Evolutionary conservation across 2,888 invertebrate genomes (phyloP), one percentile per base, ranked within the genome.

Genomic region (Nematopogon swammerdamellus): DNA sequence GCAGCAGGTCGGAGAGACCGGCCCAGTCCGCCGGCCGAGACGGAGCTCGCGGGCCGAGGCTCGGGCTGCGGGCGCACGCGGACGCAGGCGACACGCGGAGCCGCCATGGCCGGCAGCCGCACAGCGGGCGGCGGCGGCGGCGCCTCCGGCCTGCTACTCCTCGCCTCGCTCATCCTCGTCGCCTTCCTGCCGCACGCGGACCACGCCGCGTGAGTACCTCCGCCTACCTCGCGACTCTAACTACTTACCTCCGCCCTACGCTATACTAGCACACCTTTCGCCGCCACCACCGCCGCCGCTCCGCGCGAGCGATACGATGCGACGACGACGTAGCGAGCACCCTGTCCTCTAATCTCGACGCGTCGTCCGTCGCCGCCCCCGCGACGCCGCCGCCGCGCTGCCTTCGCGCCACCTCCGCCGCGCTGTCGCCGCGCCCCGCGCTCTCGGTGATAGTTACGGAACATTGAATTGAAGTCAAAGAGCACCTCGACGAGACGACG

Each of bases 21-120:
- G 64, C 65, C 58, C 67, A 70, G 73, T 74, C 64, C 64, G 67
- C 71, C 73, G 71, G 65, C 66, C 61, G 72, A 65, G 71, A 71
- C 70, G 69, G 66, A 67, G 66, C 75, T 69, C 72, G 70, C 67
- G 68, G 67, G 63, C 49, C 46, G 46, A 59, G 60, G 64, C 68
- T 65, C 63, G 66, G 65, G 63, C 56, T 19, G 52, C 53, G n/a
- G n/a, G n/a, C n/a, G n/a, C 63, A 64, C 63, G 56, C 58, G 65
- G 63, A 63, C 62, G 58, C 62, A 63, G 63, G 57, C 62, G 68
- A 62, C 66, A 72, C 71, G 70, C 63, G 64, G 60, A 62, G 68
- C 68, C 60, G 61, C 52, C 53, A 64, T 45, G 65, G 63, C 63
- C 72, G 76, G 65, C 65, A 14, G 36, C 6, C 36, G 36, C 6